Conservation (phyloP, 1,140 invertebrate species). For the Ctenoplectra terminalis region DNA sequence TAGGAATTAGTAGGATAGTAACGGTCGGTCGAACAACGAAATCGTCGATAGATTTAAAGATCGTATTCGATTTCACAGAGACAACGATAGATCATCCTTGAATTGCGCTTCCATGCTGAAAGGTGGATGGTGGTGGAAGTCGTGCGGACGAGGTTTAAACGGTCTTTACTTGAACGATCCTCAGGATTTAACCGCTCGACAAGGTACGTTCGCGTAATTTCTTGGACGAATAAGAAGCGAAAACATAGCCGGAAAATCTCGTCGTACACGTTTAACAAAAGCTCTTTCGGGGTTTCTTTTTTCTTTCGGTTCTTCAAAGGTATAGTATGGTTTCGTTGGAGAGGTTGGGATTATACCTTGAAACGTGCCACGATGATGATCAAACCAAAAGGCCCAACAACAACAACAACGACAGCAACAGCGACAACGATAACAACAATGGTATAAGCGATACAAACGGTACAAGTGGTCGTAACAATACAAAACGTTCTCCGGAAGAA, state of each 20-base stretch:
- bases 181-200: slow-evolving; percentile 93
- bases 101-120: slow-evolving; percentile 96
- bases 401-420: slow-evolving; percentile 80
- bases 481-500: neutral
- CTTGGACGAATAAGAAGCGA: neutral
- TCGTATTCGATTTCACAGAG: slow-evolving; percentile 84
- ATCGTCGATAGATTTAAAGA: neutral
- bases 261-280: neutral
- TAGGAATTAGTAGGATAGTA: too few species aligned
- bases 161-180: slow-evolving; percentile 94
- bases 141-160: slow-evolving; percentile 93
- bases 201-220: slow-evolving; percentile 84
- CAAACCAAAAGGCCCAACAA: slow-evolving; percentile 88
- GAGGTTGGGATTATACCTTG: slow-evolving; percentile 96
- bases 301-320: slow-evolving; percentile 81
- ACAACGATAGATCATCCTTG: slow-evolving; percentile 94
- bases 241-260: too few species aligned
- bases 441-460: neutral
- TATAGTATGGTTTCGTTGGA: slow-evolving; percentile 97
- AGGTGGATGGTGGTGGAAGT: slow-evolving; percentile 98
- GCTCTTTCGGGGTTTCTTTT: too few species aligned
- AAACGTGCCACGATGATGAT: slow-evolving; percentile 96
- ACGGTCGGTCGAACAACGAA: too few species aligned
- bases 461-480: neutral
- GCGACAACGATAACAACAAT: slow-evolving; percentile 65